Evolutionary conservation across 2,888 invertebrate species (phyloP), one percentile per base, ranked within the genome.

Genomic region (Xanthia togata): DNA sequence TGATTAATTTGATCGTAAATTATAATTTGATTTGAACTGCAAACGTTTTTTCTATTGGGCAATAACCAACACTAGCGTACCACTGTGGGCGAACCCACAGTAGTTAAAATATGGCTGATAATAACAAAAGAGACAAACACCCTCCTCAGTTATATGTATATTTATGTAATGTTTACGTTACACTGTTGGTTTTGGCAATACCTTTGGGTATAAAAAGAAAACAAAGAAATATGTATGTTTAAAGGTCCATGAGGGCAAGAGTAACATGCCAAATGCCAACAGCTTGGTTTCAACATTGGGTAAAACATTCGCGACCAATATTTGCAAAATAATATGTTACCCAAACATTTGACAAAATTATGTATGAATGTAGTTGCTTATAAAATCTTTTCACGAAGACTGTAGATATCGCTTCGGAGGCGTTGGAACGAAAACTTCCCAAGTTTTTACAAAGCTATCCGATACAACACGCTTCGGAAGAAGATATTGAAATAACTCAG

Each of bases 361-460:
- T 80, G 20, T 72, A 81, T 44, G 69, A 73, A 83, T 70, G 26
- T 83, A 62, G 67, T 78, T 77, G 57, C 78, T 83, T 81, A 72
- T 70, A 67, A 70, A 81, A 38, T 69, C 60, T 77, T 85, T 82
- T 68, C 38, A 20, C 60, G 60, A 82, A 73, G 60, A 70, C 59
- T 70, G 63, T 53, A 47, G 74, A 77, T 81, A 81, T 73, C 73
- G 64, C 65, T 83, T 50, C 70, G 38, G 31, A 86, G 75, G 84
- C 84, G 84, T 86, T 80, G 67, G 73, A 77, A 80, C 80, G 76
- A 72, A 53, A 55, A 78, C 63, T 80, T 80, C 2, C 50, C 31
- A 83, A 86, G 74, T 79, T 82, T 83, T 83, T 70, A 70, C 68
- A 57, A 86, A 84, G 79, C 77, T 79, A 80, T 86, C 70, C 55